Evolutionary conservation across 2,888 invertebrate species (phyloP).

Genomic region (Xylota sylvarum): DNA sequence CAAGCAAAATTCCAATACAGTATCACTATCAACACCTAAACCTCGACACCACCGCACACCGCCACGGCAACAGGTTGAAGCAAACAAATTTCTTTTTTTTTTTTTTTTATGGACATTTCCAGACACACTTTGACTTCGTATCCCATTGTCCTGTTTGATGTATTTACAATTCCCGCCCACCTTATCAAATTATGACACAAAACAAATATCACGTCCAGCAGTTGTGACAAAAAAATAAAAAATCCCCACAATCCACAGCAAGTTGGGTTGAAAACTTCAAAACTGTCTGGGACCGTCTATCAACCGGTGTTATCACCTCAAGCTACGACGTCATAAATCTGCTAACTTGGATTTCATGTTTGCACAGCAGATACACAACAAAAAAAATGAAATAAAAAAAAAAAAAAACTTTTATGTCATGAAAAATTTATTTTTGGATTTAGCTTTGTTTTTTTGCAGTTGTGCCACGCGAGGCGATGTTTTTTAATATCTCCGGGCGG

Average conservation of each 20-base stretch:
- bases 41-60: not conserved
- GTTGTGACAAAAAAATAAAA: not conserved
- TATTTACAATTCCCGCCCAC: conserved; percentile 14
- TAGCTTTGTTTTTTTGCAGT: not conserved
- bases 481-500: not conserved
- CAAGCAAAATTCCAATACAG: not conserved
- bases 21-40: conserved; percentile 12
- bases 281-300: conserved; percentile 10
- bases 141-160: conserved; percentile 1
- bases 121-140: conserved; percentile 13
- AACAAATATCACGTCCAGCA: conserved; percentile 8
- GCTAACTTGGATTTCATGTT: conserved; percentile 7
- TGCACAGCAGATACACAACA: not conserved
- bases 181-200: conserved; percentile 3
- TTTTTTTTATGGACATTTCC: not conserved
- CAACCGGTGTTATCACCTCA: not conserved
- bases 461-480: not conserved
- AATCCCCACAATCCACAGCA: conserved; percentile 2
- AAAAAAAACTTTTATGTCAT: not conserved
- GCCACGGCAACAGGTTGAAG: conserved; percentile 26
- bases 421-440: conserved; percentile 13
- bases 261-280: not conserved
- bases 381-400: not conserved
- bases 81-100: not conserved
- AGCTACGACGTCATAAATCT: conserved; percentile 17